Percentiles rank a stretch among this genome's conserved stretches.
phyloP scores from a whole-genome alignment of 2,113 vertebrate species.

The Sylvicapra grimmia region DNA sequence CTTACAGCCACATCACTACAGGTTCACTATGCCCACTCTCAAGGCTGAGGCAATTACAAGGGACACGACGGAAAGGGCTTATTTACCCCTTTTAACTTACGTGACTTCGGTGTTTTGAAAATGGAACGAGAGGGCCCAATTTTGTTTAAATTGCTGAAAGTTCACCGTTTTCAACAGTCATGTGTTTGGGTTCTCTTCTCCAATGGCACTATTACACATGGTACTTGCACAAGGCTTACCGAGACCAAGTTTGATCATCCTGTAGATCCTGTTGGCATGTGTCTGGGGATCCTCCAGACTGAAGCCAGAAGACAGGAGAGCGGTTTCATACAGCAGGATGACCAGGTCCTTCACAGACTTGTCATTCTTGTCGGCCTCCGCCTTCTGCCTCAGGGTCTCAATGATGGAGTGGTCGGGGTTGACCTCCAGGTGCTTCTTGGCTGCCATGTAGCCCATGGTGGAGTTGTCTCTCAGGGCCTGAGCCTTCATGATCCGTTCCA shows the following conservation, averaged over 20 bases:
- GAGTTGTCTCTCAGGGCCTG: slow-evolving; percentile 86
- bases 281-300: slow-evolving; percentile 88
- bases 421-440: slow-evolving; percentile 87
- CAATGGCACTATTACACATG: rapidly evolving
- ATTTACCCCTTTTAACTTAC: rapidly evolving
- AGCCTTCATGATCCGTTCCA: slow-evolving; percentile 89
- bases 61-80: rapidly evolving
- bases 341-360: slow-evolving; percentile 90
- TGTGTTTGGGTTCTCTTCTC: rapidly evolving
- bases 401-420: slow-evolving; percentile 86
- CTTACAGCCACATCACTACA: neutral
- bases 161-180: rapidly evolving
- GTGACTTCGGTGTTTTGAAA: too few relatives aligned
- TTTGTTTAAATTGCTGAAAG: rapidly evolving
- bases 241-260: slow-evolving; percentile 96
- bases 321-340: slow-evolving; percentile 85
- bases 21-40: too few relatives aligned
- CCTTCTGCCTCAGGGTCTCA: slow-evolving; percentile 86
- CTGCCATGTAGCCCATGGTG: slow-evolving; percentile 90
- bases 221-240: slow-evolving; percentile 75
- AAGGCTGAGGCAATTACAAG: neutral
- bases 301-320: slow-evolving; percentile 86
- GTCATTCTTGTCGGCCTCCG: slow-evolving; percentile 89
- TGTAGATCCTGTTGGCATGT: slow-evolving; percentile 87
- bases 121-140: rapidly evolving